These are phyloP conservation scores for Oscheius sp. DNA, from an alignment of 2,888 invertebrate genomes.

Conservation along the genomic window DNA sequence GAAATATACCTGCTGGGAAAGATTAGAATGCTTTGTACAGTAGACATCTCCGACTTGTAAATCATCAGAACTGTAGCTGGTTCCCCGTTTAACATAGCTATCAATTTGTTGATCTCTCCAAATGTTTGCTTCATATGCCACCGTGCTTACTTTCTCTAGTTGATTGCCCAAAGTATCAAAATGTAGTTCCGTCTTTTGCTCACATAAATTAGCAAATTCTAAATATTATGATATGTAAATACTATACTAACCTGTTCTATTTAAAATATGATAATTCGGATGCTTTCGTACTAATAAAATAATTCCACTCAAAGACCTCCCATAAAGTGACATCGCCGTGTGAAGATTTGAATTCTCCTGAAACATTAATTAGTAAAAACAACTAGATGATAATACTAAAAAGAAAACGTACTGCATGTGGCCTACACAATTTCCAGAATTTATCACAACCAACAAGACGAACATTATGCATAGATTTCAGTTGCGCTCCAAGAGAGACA, in stretches of 20 bases:
- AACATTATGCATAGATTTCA: constrained; percentile 98
- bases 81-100: background rate
- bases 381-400: background rate
- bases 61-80: constrained; percentile 26
- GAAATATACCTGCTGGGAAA: constrained; percentile 77
- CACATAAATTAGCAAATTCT: constrained; percentile 75
- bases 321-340: constrained; percentile 91
- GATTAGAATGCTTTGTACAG: constrained; percentile 70
- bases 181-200: constrained; percentile 91
- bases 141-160: constrained; percentile 72
- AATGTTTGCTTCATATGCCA: constrained; percentile 34
- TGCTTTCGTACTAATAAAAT: constrained; percentile 83
- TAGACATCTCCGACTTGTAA: constrained; percentile 71
- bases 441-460: constrained; percentile 75
- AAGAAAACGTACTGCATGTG: background rate
- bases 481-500: constrained; percentile 80
- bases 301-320: constrained; percentile 85
- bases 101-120: constrained; percentile 32
- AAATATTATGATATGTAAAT: background rate
- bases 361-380: too few relatives aligned
- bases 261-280: constrained; percentile 75
- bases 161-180: constrained; percentile 87
- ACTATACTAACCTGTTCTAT: constrained; percentile 39
- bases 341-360: constrained; percentile 78
- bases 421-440: constrained; percentile 3